Conservation (phyloP, 2,888 invertebrate genomes). For the Galeopsomyia nigrocyanea region DNA sequence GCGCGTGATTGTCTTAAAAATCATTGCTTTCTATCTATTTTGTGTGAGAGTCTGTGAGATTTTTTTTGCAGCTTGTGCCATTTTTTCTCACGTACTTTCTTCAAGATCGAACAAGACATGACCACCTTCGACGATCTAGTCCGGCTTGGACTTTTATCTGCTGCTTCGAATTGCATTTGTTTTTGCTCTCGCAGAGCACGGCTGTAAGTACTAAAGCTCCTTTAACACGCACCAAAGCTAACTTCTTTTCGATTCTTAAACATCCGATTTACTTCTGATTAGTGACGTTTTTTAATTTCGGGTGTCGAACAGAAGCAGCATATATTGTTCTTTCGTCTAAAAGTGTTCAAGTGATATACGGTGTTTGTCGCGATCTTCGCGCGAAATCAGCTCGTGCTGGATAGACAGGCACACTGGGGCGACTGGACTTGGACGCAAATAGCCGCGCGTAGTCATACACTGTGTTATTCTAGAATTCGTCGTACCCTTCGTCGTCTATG, state of each 20-base stretch:
- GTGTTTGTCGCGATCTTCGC: neutral
- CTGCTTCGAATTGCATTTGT: conserved; percentile 4
- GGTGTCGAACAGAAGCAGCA: too few relatives aligned
- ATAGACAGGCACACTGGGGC: neutral
- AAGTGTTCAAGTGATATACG: too few relatives aligned
- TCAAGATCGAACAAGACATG: too few relatives aligned
- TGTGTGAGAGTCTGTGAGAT: conserved; percentile 4
- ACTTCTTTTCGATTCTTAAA: neutral
- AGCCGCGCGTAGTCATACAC: neutral
- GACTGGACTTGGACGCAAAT: conserved; percentile 19
- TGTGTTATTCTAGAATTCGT: too few relatives aligned
- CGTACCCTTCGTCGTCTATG: too few relatives aligned
- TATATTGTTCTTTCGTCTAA: too few relatives aligned
- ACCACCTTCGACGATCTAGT: too few relatives aligned
- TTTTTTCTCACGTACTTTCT: too few relatives aligned
- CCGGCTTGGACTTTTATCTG: neutral
- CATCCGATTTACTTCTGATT: too few relatives aligned
- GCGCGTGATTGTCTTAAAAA: neutral
- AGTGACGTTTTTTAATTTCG: too few relatives aligned
- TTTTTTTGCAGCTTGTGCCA: neutral
- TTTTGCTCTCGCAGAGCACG: neutral
- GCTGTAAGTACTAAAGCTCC: conserved; percentile 39
- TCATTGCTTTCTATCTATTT: neutral
- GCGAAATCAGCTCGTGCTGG: conserved; percentile 7
- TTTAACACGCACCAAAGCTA: conserved; percentile 39